phyloP scores from a whole-genome alignment of 1,140 invertebrate species.

The Olivierus martensii region DNA sequence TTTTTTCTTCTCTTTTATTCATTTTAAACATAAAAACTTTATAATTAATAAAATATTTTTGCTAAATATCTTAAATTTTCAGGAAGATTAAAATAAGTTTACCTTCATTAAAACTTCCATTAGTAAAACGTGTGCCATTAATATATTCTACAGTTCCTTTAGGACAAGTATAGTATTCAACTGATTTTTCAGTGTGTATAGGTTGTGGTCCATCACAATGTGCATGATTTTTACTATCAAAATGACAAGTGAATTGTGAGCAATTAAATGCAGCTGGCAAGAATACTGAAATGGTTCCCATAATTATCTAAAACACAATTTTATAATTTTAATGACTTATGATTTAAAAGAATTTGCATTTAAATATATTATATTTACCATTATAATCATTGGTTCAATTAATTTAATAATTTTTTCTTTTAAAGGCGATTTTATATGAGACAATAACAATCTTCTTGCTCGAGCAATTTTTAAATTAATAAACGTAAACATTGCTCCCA shows the following conservation, averaged over 20 bases:
- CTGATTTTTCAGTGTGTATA: conserved; percentile 1
- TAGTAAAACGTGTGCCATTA: neutral
- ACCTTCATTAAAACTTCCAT: conserved; percentile 18
- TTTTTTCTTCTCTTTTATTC: too few relatives aligned
- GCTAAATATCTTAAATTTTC: too few relatives aligned
- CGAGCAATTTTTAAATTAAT: conserved; percentile 73
- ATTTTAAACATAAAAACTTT: too few relatives aligned
- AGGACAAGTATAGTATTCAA: conserved; percentile 6
- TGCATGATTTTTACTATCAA: neutral
- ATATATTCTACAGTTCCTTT: neutral
- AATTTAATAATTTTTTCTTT: neutral
- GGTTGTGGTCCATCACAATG: neutral
- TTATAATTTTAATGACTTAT: neutral
- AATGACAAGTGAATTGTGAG: neutral
- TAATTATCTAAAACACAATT: conserved; percentile 1
- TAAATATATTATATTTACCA: conserved; percentile 1
- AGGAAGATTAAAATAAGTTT: neutral
- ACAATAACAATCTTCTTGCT: conserved; percentile 1
- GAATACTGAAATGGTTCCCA: conserved; percentile 7
- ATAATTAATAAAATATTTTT: too few relatives aligned
- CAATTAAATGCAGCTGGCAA: conserved; percentile 3
- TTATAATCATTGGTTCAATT: conserved; percentile 4
- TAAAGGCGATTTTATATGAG: neutral
- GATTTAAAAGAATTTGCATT: neutral
- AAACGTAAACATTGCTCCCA: conserved; percentile 87